These are phyloP conservation scores for Sorex maritimensis DNA, from an alignment of 2,797 vertebrate genomes.

Conservation along the genomic window DNA sequence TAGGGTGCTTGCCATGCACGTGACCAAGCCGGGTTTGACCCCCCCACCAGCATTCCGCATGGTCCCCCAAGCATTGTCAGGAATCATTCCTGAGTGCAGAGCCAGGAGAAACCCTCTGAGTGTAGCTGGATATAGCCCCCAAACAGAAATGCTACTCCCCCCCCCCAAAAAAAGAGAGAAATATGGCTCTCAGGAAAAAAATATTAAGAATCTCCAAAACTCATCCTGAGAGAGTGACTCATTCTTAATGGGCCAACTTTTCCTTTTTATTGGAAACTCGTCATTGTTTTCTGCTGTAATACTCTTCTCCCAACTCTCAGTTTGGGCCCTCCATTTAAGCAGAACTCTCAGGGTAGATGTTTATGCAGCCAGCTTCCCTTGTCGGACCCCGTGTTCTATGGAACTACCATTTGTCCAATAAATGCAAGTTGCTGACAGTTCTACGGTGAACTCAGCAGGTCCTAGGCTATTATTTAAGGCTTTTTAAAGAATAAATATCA, in stretches of 20 bases:
- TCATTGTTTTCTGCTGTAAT: slow-evolving; percentile 24
- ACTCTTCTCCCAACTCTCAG: slow-evolving; percentile 33
- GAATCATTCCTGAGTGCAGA: too few species aligned
- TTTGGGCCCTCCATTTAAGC: slow-evolving; percentile 17
- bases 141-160: too few species aligned
- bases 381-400: slow-evolving; percentile 48
- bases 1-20: too few species aligned
- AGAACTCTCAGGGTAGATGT: slow-evolving; percentile 47
- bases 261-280: neutral
- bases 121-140: too few species aligned
- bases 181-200: neutral
- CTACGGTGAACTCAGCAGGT: slow-evolving; percentile 78
- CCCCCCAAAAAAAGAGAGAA: neutral
- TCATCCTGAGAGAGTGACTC: neutral
- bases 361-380: slow-evolving; percentile 55
- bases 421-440: slow-evolving; percentile 77
- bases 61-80: too few species aligned
- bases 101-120: too few species aligned
- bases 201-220: neutral
- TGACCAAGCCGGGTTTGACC: too few species aligned
- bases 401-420: slow-evolving; percentile 80
- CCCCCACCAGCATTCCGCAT: too few species aligned
- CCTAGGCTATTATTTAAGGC: slow-evolving; percentile 75
- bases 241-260: slow-evolving; percentile 32
- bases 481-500: slow-evolving; percentile 82